Conservation (phyloP, 2,888 invertebrate genomes). For the Oxyteleia sp. region DNA sequence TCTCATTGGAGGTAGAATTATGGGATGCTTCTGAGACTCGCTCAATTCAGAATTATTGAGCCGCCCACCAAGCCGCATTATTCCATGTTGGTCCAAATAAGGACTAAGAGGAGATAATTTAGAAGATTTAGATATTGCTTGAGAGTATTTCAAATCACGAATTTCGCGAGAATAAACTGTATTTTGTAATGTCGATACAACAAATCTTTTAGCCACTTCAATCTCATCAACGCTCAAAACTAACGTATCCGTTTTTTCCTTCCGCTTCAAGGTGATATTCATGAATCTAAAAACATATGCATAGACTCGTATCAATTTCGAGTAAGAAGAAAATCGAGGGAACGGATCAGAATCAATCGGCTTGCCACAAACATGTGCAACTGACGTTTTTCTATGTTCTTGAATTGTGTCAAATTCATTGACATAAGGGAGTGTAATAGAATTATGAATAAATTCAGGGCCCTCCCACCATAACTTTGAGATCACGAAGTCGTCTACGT, state of each 20-base stretch:
- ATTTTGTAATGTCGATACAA: no score
- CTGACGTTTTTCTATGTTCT: background rate
- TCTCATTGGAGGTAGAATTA: background rate
- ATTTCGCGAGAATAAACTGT: no score
- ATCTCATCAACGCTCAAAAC: no score
- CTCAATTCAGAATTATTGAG: background rate
- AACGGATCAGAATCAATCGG: no score
- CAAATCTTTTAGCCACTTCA: no score
- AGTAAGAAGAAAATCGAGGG: background rate
- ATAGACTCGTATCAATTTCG: slow-evolving; percentile 11
- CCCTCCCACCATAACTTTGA: slow-evolving; percentile 20
- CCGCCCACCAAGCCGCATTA: slow-evolving; percentile 2
- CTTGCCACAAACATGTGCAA: no score
- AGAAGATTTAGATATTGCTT: no score
- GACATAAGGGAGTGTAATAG: no score
- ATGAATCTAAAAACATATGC: slow-evolving; percentile 21
- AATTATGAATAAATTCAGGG: slow-evolving; percentile 7
- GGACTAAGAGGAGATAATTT: no score
- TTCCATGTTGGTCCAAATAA: background rate
- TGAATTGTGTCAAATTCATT: slow-evolving; percentile 10
- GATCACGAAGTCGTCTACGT: background rate
- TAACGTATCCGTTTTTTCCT: no score
- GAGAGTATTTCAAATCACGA: no score
- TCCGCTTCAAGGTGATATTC: background rate
- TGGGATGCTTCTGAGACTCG: background rate